Conservation (phyloP, 2,888 invertebrate genomes). For the Mayetiola destructor region DNA sequence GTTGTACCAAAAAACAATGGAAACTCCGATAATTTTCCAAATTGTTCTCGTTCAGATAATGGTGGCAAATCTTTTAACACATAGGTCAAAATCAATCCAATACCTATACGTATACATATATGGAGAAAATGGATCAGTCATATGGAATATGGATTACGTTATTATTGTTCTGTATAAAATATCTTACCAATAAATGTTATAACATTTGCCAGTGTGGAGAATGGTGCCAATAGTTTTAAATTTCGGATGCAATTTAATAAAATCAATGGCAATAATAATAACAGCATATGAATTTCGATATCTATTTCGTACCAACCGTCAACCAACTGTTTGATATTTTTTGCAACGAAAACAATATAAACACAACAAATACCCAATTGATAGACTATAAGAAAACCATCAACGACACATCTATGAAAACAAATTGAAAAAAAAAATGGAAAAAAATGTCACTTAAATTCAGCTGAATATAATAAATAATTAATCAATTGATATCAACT, state of each 20-base stretch:
- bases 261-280: conserved; percentile 57
- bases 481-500: conserved; percentile 19
- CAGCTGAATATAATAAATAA: neutral
- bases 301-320: conserved; percentile 40
- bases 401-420: conserved; percentile 46
- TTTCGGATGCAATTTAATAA: conserved; percentile 68
- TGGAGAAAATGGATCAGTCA: neutral
- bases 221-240: conserved; percentile 65
- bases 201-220: conserved; percentile 68
- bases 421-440: conserved; percentile 4
- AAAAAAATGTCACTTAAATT: neutral
- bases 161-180: conserved; percentile 25
- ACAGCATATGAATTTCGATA: conserved; percentile 53
- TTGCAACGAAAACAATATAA: conserved; percentile 85
- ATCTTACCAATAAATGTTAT: conserved; percentile 48
- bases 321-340: conserved; percentile 60
- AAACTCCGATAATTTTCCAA: conserved; percentile 41
- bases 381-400: conserved; percentile 63
- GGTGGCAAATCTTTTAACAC: conserved; percentile 45
- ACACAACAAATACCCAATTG: conserved; percentile 95
- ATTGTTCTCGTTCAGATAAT: conserved; percentile 36
- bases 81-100: conserved; percentile 60
- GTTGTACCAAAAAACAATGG: conserved; percentile 82
- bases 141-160: too few relatives aligned
- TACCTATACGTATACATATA: conserved; percentile 29